Conservation (phyloP, 2,888 invertebrate genomes). For the Bellardia pandia region DNA sequence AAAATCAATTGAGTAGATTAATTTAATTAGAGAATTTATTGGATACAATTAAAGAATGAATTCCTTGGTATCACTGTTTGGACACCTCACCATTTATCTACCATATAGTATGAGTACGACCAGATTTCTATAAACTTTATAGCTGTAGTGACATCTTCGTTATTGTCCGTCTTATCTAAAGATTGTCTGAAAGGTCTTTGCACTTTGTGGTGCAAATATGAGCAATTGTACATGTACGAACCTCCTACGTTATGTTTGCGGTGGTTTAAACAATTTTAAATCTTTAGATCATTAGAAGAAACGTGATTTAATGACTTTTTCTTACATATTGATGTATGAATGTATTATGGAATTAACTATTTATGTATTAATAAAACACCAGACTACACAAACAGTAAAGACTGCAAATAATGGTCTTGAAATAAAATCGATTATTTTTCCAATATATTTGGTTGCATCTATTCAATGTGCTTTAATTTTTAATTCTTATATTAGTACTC, state of each 20-base stretch:
- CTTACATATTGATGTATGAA: slow-evolving; percentile 18
- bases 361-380: slow-evolving; percentile 9
- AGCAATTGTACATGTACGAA: slow-evolving; percentile 15
- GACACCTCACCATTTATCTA: background rate
- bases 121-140: slow-evolving; percentile 5
- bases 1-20: no score
- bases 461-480: background rate
- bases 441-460: background rate
- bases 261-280: slow-evolving; percentile 48
- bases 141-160: slow-evolving; percentile 42
- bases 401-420: background rate
- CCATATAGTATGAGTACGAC: background rate
- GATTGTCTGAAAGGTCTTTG: slow-evolving; percentile 56
- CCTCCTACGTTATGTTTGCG: background rate
- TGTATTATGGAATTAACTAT: slow-evolving; percentile 22
- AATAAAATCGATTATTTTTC: background rate
- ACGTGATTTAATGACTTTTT: slow-evolving; percentile 60
- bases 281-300: slow-evolving; percentile 57
- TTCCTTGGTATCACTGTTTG: slow-evolving; percentile 26
- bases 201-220: slow-evolving; percentile 39
- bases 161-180: slow-evolving; percentile 30
- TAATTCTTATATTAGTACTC: background rate
- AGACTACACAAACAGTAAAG: slow-evolving; percentile 22
- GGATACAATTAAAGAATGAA: background rate
- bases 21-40: no score